phyloP scores from a whole-genome alignment of 2,888 invertebrate species.

The Clepsis dumicolana region DNA sequence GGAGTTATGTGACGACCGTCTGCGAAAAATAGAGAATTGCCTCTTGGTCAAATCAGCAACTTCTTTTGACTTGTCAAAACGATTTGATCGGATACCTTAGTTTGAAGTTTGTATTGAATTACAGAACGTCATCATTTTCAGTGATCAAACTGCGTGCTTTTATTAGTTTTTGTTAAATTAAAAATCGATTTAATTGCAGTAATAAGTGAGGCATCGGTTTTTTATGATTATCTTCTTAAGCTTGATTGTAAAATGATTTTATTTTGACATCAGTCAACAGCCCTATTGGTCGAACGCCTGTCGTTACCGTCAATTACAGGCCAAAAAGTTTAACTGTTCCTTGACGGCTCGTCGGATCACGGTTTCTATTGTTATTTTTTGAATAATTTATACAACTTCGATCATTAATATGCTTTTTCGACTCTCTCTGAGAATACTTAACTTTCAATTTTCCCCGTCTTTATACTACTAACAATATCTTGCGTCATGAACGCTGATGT shows the following conservation, averaged over 20 bases:
- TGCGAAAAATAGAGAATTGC: constrained; percentile 21
- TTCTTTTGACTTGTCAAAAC: too few relatives aligned
- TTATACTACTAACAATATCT: not conserved
- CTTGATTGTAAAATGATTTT: too few relatives aligned
- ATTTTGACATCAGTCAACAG: too few relatives aligned
- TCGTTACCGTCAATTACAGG: constrained; percentile 9
- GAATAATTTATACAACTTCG: constrained; percentile 15
- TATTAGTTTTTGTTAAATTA: too few relatives aligned
- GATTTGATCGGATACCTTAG: too few relatives aligned
- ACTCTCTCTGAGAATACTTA: constrained; percentile 1
- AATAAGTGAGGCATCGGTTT: too few relatives aligned
- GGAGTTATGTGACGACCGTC: constrained; percentile 32
- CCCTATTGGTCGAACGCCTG: constrained; percentile 4
- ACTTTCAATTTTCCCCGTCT: not conserved
- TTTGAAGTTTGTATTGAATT: too few relatives aligned
- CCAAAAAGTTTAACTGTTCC: constrained; percentile 3
- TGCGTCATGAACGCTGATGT: not conserved
- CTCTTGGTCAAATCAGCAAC: too few relatives aligned
- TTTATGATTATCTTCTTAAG: too few relatives aligned
- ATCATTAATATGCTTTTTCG: constrained; percentile 10
- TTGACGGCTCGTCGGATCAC: constrained; percentile 6
- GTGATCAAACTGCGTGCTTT: too few relatives aligned
- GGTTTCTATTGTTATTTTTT: constrained; percentile 17
- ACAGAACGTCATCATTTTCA: too few relatives aligned
- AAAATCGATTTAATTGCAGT: too few relatives aligned